These are phyloP conservation scores for Lepidothrix coronata DNA, from an alignment of 2,113 vertebrate genomes.

Conservation along the genomic window DNA sequence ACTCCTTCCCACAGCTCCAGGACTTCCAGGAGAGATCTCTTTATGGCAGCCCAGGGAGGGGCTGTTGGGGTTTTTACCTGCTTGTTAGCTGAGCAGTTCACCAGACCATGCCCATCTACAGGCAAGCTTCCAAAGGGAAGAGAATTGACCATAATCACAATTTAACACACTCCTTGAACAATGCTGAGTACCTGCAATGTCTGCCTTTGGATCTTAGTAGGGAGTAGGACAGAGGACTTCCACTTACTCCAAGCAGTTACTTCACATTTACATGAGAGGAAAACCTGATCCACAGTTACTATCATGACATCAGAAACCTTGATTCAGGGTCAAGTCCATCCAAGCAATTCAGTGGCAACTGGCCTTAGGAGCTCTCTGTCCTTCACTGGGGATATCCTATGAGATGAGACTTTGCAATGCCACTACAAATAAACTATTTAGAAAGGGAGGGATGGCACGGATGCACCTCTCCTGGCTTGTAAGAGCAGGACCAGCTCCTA, in stretches of 20 bases:
- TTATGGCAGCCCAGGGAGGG: not conserved
- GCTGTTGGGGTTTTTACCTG: not conserved
- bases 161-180: not conserved
- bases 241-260: not conserved
- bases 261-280: not conserved
- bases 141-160: not conserved
- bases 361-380: not conserved
- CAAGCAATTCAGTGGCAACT: not conserved
- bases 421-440: not conserved
- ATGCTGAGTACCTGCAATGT: not conserved
- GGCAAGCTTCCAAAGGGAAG: not conserved
- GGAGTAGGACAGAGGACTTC: not conserved
- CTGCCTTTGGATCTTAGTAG: not conserved
- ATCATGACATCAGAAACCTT: not conserved
- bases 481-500: not conserved
- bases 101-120: not conserved
- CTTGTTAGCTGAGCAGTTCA: not conserved
- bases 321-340: not conserved
- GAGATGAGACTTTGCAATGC: not conserved
- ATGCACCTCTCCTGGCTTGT: not conserved
- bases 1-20: not conserved
- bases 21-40: not conserved
- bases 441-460: not conserved
- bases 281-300: not conserved
- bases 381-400: not conserved